Conservation (phyloP, 2,797 vertebrate species). For the Halcyon smyrnensis region DNA sequence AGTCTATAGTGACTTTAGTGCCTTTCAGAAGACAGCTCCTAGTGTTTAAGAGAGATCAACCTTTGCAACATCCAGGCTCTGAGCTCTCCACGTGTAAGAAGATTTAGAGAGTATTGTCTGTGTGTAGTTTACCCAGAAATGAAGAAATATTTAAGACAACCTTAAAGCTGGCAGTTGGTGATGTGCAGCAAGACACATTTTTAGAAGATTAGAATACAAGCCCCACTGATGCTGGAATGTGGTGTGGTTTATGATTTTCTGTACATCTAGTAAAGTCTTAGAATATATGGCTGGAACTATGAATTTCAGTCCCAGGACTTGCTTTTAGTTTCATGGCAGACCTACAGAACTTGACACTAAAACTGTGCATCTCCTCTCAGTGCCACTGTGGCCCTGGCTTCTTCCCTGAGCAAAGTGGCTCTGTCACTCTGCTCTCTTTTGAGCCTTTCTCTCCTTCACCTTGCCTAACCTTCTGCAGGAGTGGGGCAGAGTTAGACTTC, state of each 20-base stretch:
- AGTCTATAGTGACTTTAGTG: background rate
- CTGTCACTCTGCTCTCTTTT: background rate
- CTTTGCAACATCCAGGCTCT: background rate
- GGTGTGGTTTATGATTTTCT: background rate
- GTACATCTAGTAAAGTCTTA: background rate
- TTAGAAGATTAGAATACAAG: background rate
- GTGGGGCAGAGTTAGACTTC: background rate
- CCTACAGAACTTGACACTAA: background rate
- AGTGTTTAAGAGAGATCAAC: background rate
- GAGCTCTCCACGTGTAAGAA: background rate
- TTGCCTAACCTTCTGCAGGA: background rate
- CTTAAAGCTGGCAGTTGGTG: background rate
- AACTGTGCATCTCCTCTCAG: background rate
- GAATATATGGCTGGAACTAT: background rate
- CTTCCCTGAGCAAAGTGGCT: background rate
- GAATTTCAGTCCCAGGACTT: background rate
- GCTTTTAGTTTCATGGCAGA: background rate
- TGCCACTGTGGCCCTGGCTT: background rate
- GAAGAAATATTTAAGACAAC: background rate
- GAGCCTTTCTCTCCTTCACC: background rate
- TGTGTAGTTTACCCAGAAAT: background rate
- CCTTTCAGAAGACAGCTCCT: background rate
- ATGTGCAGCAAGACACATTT: background rate
- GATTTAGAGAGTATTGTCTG: background rate
- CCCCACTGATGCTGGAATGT: background rate